Evolutionary conservation across 2,888 invertebrate genomes (phyloP), one percentile per base, ranked within the genome.

Genomic region (Caenorhabditis panamensis): DNA sequence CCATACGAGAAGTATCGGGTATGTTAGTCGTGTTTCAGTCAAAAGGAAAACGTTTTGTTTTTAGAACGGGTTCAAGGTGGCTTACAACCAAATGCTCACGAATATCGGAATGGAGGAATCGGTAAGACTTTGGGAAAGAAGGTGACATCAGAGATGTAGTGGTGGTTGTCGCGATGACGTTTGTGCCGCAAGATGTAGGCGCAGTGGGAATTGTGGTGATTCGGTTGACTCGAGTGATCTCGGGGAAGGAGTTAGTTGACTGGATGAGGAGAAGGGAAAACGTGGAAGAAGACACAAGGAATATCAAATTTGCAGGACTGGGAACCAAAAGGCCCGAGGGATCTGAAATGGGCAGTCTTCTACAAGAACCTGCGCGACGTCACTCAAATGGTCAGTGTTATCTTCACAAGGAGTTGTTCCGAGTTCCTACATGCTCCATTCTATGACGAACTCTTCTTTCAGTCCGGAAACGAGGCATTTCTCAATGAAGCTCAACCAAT

Each of bases 221-320:
- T 4, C 9, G 5, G 31, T 31, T 51, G 51, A 20, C 18, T 18
- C 9, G 18, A 51, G 20, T 20, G 18, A 51, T 51, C 22, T 20
- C 9, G 18, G 5, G 11, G 22, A 51, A 51, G 20, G 18, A 2
- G 9, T 6, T 4, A 11, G 18, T 51, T 31, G 4, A 31, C 31
- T n/a, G n/a, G n/a, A n/a, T n/a, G n/a, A n/a, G n/a, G n/a, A n/a
- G n/a, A 31, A 49, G 18, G n/a, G 9, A 26, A 37, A 24, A 54
- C 4, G 13, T 24, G 28, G n/a, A n/a, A n/a, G n/a, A n/a, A n/a
- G n/a, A n/a, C n/a, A n/a, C n/a, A n/a, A n/a, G n/a, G n/a, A n/a
- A n/a, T n/a, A n/a, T n/a, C n/a, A n/a, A 54, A 54, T 26, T 31
- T 53, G 24, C 26, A 53, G 53, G 53, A 53, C 26, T 53, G 24